Evolutionary conservation across 2,888 invertebrate genomes (phyloP).

Genomic region (Chrysodeixis includens): DNA sequence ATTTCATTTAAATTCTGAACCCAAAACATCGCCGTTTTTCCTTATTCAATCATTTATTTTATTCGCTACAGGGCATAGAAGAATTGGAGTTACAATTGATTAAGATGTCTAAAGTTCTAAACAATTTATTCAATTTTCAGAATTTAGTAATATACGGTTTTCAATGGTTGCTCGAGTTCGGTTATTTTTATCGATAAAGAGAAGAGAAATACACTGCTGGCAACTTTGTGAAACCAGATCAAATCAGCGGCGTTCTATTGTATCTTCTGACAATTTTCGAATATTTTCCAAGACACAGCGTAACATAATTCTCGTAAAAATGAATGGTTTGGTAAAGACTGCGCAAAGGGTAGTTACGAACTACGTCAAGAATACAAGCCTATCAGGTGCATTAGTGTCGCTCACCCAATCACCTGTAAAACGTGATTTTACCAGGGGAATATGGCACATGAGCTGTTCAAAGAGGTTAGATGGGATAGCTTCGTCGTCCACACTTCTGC

Average conservation of each 20-base stretch:
- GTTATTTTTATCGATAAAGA: conserved; percentile 10
- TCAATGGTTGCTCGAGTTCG: background rate
- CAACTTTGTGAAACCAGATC: conserved; percentile 46
- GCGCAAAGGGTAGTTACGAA: conserved; percentile 87
- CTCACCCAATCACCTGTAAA: conserved; percentile 84
- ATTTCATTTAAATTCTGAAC: too few relatives aligned
- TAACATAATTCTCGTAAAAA: conserved; percentile 75
- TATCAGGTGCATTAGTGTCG: conserved; percentile 77
- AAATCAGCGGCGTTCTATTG: conserved; percentile 50
- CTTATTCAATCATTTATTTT: too few relatives aligned
- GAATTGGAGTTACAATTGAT: too few relatives aligned
- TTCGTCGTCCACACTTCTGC: conserved; percentile 77
- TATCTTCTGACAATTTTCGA: conserved; percentile 59
- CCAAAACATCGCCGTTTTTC: too few relatives aligned
- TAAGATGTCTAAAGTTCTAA: too few relatives aligned
- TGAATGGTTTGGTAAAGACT: conserved; percentile 92
- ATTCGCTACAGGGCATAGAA: too few relatives aligned
- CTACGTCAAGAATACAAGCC: conserved; percentile 76
- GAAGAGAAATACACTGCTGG: conserved; percentile 27
- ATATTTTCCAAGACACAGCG: conserved; percentile 50
- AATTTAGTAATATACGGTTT: conserved; percentile 20
- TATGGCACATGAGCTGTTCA: conserved; percentile 92
- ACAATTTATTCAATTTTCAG: too few relatives aligned
- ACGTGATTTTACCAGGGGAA: conserved; percentile 91
- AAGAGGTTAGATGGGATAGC: conserved; percentile 77